Conservation (phyloP, 2,888 invertebrate genomes). For the Dryomyza anilis region DNA sequence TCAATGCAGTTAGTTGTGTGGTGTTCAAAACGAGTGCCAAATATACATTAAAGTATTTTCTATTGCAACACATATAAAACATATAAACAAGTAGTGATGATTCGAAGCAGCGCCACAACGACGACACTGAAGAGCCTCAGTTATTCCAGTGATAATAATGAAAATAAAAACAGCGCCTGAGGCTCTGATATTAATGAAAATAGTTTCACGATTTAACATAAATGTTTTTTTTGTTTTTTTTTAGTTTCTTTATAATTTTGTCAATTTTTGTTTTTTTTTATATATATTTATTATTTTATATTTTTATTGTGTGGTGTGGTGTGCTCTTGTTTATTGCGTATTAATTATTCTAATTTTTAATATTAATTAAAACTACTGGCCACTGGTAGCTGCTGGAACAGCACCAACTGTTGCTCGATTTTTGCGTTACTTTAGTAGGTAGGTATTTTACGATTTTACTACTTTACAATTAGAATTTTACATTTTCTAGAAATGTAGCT, state of each 20-base stretch:
- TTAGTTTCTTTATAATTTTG: not conserved
- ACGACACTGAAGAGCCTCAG: too few relatives aligned
- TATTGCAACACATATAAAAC: too few relatives aligned
- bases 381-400: not conserved
- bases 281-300: slow-evolving; percentile 1
- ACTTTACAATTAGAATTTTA: slow-evolving; percentile 5
- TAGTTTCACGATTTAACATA: not conserved
- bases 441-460: not conserved
- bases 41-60: too few relatives aligned
- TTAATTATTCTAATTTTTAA: too few relatives aligned
- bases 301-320: slow-evolving; percentile 1
- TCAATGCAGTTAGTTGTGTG: too few relatives aligned
- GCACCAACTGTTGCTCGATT: not conserved
- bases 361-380: slow-evolving; percentile 15
- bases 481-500: slow-evolving; percentile 7
- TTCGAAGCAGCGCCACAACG: too few relatives aligned
- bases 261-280: not conserved
- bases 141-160: too few relatives aligned
- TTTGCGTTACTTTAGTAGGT: slow-evolving; percentile 4
- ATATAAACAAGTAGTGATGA: too few relatives aligned
- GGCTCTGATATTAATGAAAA: too few relatives aligned
- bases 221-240: slow-evolving; percentile 7
- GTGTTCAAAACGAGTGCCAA: too few relatives aligned
- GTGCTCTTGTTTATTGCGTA: too few relatives aligned
- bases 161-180: too few relatives aligned